phyloP scores from a whole-genome alignment of 2,113 vertebrate species.

The Lamprotornis superbus region DNA sequence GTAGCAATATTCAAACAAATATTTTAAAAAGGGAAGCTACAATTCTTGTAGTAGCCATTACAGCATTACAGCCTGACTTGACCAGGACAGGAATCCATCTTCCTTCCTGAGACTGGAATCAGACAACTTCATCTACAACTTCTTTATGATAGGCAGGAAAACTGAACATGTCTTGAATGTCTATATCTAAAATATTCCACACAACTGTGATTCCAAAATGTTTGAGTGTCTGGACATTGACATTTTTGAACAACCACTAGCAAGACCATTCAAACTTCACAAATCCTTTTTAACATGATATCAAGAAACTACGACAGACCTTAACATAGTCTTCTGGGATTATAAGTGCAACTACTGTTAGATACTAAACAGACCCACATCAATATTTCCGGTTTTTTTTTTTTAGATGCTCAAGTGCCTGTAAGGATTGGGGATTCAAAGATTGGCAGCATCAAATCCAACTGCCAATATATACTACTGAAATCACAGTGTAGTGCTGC shows the following conservation, averaged over 20 bases:
- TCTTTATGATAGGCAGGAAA: not conserved
- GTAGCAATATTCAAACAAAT: not conserved
- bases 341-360: not conserved
- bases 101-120: not conserved
- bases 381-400: not conserved
- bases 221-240: not conserved
- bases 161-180: not conserved
- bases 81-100: not conserved
- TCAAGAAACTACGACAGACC: not conserved
- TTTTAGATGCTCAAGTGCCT: not conserved
- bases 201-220: not conserved
- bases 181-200: not conserved
- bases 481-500: not conserved
- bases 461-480: not conserved
- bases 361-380: not conserved
- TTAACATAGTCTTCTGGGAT: not conserved
- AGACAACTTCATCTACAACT: not conserved
- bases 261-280: not conserved
- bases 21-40: not conserved
- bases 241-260: not conserved
- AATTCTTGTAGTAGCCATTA: not conserved
- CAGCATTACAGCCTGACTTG: not conserved
- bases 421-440: not conserved
- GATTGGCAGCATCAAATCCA: not conserved
- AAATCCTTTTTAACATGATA: not conserved